Evolutionary conservation across 2,888 invertebrate species (phyloP).

Genomic region (Lasioglossum figueresi): DNA sequence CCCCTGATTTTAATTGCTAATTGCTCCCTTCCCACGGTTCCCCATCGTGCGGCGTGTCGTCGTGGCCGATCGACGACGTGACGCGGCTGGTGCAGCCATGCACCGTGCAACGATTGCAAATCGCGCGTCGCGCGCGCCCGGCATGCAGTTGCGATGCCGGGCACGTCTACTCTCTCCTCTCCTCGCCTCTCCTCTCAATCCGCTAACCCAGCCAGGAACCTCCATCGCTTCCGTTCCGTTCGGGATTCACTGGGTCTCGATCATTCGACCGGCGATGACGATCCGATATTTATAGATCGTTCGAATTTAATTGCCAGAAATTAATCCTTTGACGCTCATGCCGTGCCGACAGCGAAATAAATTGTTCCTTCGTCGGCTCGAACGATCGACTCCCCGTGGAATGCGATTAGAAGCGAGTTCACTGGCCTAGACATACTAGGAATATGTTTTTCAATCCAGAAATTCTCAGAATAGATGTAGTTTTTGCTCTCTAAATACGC

Average conservation of each 20-base stretch:
- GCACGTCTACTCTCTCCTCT: slow-evolving; percentile 41
- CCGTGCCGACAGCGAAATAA: neutral
- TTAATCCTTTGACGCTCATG: slow-evolving; percentile 9
- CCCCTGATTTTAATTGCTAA: slow-evolving; percentile 73
- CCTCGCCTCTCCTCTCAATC: neutral
- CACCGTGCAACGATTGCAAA: slow-evolving; percentile 61
- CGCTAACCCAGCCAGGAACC: neutral
- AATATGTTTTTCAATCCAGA: neutral
- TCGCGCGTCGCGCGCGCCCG: slow-evolving; percentile 36
- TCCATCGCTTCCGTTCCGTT: slow-evolving; percentile 9
- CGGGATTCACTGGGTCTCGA: slow-evolving; percentile 26
- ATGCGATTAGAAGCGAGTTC: neutral
- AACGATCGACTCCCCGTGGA: neutral
- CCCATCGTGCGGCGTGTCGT: slow-evolving; percentile 56
- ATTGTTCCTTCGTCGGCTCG: neutral
- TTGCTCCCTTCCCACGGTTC: slow-evolving; percentile 55
- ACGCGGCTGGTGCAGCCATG: slow-evolving; percentile 46
- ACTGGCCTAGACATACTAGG: neutral
- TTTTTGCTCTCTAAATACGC: neutral
- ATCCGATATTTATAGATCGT: slow-evolving; percentile 38
- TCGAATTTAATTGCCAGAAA: slow-evolving; percentile 29
- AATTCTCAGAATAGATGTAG: neutral
- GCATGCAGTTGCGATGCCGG: slow-evolving; percentile 25
- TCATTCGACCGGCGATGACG: slow-evolving; percentile 10
- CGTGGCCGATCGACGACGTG: slow-evolving; percentile 61